These are phyloP conservation scores for Alcis repandata DNA, from an alignment of 2,888 invertebrate genomes.

Conservation along the genomic window DNA sequence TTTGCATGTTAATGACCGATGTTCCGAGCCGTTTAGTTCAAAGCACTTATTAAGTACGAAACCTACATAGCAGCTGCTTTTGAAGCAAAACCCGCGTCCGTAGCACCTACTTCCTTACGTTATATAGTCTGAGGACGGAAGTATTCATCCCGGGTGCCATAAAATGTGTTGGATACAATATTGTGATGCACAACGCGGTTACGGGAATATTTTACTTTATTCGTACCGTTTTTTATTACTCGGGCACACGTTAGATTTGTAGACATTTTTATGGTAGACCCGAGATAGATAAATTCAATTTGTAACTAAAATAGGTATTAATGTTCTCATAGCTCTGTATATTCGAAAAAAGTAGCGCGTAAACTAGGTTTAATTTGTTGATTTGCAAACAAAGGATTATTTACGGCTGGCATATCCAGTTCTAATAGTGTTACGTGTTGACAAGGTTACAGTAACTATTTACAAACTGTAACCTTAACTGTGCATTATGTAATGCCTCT, in stretches of 20 bases:
- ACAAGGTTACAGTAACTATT: too few species aligned
- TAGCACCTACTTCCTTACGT: neutral
- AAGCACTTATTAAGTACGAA: neutral
- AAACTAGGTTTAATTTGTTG: conserved; percentile 18
- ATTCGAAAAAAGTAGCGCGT: neutral
- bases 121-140: conserved; percentile 21
- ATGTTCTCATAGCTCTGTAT: neutral
- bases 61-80: neutral
- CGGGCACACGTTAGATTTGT: conserved; percentile 11
- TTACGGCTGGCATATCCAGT: too few species aligned
- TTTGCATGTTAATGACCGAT: too few species aligned
- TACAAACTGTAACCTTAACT: too few species aligned
- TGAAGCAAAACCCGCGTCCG: neutral
- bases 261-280: conserved; percentile 16
- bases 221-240: conserved; percentile 20
- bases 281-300: conserved; percentile 7
- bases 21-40: neutral
- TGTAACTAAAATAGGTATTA: conserved; percentile 8
- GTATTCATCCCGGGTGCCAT: conserved; percentile 22
- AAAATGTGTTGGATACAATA: conserved; percentile 26
- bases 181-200: conserved; percentile 23
- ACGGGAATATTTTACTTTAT: conserved; percentile 20
- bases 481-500: too few species aligned
- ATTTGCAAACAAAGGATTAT: conserved; percentile 40
- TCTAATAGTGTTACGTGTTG: too few species aligned